Evolutionary conservation across 2,888 invertebrate genomes (phyloP).

Genomic region (Nebria salina): DNA sequence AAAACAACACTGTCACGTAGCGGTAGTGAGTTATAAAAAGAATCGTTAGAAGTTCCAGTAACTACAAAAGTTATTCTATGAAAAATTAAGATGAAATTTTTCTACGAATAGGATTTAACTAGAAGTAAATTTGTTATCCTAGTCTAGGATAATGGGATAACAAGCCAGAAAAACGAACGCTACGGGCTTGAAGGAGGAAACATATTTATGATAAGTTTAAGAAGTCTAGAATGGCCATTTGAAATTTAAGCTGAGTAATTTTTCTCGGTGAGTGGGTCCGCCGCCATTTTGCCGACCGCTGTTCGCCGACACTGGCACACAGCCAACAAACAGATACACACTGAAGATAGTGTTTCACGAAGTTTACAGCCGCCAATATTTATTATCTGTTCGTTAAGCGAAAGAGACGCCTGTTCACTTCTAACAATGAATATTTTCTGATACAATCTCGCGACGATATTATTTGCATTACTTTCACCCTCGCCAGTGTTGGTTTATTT

Average conservation of each 20-base stretch:
- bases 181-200: not conserved
- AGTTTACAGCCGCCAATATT: conserved; percentile 41
- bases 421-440: conserved; percentile 41
- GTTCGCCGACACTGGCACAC: conserved; percentile 19
- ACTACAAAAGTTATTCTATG: not conserved
- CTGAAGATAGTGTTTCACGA: conserved; percentile 30
- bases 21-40: not conserved
- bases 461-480: conserved; percentile 40
- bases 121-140: not conserved
- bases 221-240: conserved; percentile 1
- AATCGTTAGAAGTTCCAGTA: not conserved
- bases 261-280: not conserved
- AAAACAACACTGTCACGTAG: too few relatives aligned
- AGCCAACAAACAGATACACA: conserved; percentile 31
- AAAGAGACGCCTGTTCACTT: conserved; percentile 27
- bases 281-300: not conserved
- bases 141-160: conserved; percentile 1
- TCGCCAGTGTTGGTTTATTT: conserved; percentile 28
- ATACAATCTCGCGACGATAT: conserved; percentile 35
- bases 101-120: not conserved
- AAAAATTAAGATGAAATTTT: not conserved
- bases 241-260: not conserved
- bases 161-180: not conserved
- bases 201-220: conserved; percentile 1
- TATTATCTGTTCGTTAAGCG: conserved; percentile 42